Percentiles rank a stretch among this genome's conserved stretches.
phyloP scores from a whole-genome alignment of 2,113 vertebrate genomes.

The Channa maculata region DNA sequence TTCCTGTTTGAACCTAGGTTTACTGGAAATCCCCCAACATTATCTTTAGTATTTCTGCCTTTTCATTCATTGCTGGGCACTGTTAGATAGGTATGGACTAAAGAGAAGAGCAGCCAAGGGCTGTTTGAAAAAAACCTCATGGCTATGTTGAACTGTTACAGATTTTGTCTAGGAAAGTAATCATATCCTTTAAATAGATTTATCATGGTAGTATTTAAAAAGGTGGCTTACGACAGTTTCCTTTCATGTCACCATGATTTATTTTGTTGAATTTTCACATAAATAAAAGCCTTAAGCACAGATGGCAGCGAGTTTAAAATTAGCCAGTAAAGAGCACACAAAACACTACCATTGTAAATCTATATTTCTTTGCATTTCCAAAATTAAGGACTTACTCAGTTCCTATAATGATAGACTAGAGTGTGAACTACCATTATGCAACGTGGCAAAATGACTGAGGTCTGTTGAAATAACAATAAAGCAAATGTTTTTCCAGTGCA shows the following conservation, averaged over 20 bases:
- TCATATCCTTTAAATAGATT: constrained; percentile 50
- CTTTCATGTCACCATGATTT: constrained; percentile 10
- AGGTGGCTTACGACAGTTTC: constrained; percentile 6
- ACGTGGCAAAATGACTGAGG: constrained; percentile 63
- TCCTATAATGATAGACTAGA: constrained; percentile 40
- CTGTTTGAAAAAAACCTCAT: constrained; percentile 66
- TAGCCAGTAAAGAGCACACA: not conserved
- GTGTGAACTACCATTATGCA: constrained; percentile 57
- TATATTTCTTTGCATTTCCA: constrained; percentile 5
- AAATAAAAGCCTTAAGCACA: not conserved
- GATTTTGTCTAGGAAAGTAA: constrained; percentile 55
- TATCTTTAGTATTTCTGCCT: constrained; percentile 6
- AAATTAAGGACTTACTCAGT: constrained; percentile 11
- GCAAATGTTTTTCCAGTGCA: constrained; percentile 72
- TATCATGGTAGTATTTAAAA: constrained; percentile 32
- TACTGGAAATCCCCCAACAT: constrained; percentile 11
- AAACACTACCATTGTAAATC: constrained; percentile 19
- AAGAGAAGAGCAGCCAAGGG: constrained; percentile 32
- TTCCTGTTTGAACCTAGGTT: constrained; percentile 38
- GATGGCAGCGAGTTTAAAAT: not conserved
- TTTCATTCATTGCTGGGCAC: constrained; percentile 14
- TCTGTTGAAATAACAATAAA: constrained; percentile 71
- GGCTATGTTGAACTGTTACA: constrained; percentile 41
- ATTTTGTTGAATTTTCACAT: too few relatives aligned
- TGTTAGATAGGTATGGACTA: constrained; percentile 6